These are phyloP conservation scores for Drosophila sucinea DNA, from an alignment of 1,140 invertebrate genomes.

Conservation along the genomic window DNA sequence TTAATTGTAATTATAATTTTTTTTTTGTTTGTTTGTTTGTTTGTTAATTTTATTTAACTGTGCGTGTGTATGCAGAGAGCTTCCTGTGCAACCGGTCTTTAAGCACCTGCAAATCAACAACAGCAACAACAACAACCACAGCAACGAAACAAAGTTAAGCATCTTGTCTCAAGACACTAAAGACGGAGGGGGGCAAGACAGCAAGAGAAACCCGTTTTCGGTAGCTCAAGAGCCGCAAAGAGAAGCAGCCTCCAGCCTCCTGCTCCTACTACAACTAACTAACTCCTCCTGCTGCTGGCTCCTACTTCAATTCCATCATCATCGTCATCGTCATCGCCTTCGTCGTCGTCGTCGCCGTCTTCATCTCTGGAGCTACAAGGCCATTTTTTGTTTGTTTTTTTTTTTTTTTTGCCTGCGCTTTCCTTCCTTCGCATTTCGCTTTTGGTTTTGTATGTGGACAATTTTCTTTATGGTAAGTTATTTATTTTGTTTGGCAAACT, in stretches of 20 bases:
- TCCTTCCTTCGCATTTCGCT: neutral
- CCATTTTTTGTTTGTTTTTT: neutral
- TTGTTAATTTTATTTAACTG: slow-evolving; percentile 31
- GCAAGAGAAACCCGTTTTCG: slow-evolving; percentile 31
- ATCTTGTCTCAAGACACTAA: slow-evolving; percentile 13
- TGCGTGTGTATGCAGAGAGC: slow-evolving; percentile 43
- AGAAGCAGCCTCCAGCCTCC: neutral
- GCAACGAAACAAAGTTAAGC: slow-evolving; percentile 3
- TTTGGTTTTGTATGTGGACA: slow-evolving; percentile 32
- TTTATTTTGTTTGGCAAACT: slow-evolving; percentile 19
- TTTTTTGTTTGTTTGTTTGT: slow-evolving; percentile 27
- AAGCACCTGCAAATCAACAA: slow-evolving; percentile 64
- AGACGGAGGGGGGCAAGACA: neutral
- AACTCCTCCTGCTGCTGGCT: neutral
- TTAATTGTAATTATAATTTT: slow-evolving; percentile 21
- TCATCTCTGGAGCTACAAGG: neutral
- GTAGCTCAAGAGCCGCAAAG: slow-evolving; percentile 7
- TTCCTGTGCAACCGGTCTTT: slow-evolving; percentile 70
- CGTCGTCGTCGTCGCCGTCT: neutral
- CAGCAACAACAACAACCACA: slow-evolving; percentile 38
- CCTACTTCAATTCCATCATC: slow-evolving; percentile 8
- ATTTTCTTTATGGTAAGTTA: slow-evolving; percentile 62
- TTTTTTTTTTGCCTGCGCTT: neutral
- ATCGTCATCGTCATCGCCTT: neutral
- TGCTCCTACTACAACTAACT: neutral